phyloP scores from a whole-genome alignment of 2,797 vertebrate species.

The Sylvilagus floridanus region DNA sequence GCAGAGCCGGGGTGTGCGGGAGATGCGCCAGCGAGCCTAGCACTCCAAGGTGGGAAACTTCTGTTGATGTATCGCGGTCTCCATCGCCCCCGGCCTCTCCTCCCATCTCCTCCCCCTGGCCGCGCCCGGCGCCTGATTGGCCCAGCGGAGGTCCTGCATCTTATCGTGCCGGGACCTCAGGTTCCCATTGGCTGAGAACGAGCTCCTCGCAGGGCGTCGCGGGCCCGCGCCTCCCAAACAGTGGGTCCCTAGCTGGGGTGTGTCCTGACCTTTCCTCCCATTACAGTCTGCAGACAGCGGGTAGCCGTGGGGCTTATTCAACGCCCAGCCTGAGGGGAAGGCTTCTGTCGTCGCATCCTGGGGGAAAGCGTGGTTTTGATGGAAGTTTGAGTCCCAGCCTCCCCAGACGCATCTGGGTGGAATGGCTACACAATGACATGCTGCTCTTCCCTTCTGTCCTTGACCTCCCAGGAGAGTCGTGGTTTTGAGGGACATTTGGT shows the following conservation, averaged over 20 bases:
- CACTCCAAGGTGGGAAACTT: conserved; percentile 82
- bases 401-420: neutral
- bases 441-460: neutral
- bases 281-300: neutral
- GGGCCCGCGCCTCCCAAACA: rapidly evolving
- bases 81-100: conserved; percentile 66
- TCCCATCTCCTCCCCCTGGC: conserved; percentile 67
- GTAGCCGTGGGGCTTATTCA: neutral
- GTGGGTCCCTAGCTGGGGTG: neutral
- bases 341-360: neutral
- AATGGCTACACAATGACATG: conserved; percentile 43
- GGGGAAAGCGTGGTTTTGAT: neutral
- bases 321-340: neutral
- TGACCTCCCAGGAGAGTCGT: conserved; percentile 1
- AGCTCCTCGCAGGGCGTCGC: conserved; percentile 14
- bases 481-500: conserved; percentile 27
- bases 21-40: conserved; percentile 35
- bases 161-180: conserved; percentile 35
- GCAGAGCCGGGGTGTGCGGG: neutral
- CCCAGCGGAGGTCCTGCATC: conserved; percentile 27
- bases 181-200: conserved; percentile 78
- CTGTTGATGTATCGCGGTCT: conserved; percentile 48
- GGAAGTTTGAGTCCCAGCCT: neutral
- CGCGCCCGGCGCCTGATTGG: conserved; percentile 74
- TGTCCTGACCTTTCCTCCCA: conserved; percentile 37